Conservation (phyloP, 2,888 invertebrate genomes). For the Dysmachus trigonus region DNA sequence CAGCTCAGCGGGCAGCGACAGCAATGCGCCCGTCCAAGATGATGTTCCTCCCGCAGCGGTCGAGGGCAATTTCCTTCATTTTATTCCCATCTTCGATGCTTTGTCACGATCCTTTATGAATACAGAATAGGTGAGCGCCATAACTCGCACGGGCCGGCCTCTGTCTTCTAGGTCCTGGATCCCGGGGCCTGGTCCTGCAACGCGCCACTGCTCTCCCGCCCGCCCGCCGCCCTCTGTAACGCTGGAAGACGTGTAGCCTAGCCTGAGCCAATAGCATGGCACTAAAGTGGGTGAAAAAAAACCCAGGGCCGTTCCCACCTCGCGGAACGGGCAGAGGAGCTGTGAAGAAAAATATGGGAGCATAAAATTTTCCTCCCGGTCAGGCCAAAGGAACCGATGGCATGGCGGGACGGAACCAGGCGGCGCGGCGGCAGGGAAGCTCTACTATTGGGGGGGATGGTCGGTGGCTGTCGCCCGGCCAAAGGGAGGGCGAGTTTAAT, state of each 20-base stretch:
- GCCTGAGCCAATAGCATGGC: conserved; percentile 45
- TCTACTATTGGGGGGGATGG: not conserved
- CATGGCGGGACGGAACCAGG: no score
- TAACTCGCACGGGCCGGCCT: conserved; percentile 12
- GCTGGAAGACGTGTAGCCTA: conserved; percentile 45
- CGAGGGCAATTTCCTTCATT: conserved; percentile 46
- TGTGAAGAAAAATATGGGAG: conserved; percentile 38
- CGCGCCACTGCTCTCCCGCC: no score
- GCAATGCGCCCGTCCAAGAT: conserved; percentile 3
- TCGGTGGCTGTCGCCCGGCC: conserved; percentile 5
- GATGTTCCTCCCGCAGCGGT: not conserved
- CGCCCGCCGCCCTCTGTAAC: no score
- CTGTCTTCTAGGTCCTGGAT: not conserved
- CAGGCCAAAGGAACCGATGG: not conserved
- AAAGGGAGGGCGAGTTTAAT: conserved; percentile 51
- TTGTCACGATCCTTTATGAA: conserved; percentile 50
- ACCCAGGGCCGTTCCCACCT: not conserved
- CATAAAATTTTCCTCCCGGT: conserved; percentile 28
- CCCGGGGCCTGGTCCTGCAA: not conserved
- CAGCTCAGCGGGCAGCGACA: conserved; percentile 31
- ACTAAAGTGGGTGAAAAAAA: conserved; percentile 43
- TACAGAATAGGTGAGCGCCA: conserved; percentile 47
- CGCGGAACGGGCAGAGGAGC: conserved; percentile 21
- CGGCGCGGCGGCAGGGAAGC: no score
- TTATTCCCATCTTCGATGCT: conserved; percentile 48